Percentiles rank a stretch among this genome's conserved stretches.
Conservation (phyloP, 2,113 vertebrate genomes). For the Corynorhinus townsendii region DNA sequence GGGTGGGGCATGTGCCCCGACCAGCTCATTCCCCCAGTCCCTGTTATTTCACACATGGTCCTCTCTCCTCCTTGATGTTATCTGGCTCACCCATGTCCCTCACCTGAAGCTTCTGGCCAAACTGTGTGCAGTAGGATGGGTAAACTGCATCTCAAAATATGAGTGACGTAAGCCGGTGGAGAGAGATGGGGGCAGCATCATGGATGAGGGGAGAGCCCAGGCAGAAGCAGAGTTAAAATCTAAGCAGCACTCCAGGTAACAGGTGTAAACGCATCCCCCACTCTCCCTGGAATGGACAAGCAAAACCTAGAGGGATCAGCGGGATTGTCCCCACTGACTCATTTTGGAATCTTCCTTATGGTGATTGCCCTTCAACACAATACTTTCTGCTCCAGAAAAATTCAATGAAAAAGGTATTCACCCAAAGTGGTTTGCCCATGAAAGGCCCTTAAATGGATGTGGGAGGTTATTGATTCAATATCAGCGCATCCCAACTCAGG, state of each 20-base stretch:
- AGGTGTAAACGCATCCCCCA: fast-evolving
- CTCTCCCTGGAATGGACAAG: background rate
- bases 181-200: background rate
- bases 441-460: background rate
- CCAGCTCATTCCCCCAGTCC: background rate
- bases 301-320: background rate
- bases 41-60: background rate
- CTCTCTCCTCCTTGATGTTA: background rate
- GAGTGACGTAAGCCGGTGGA: background rate
- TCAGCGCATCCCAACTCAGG: fast-evolving
- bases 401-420: background rate
- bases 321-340: background rate
- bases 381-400: background rate
- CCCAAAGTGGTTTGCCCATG: background rate
- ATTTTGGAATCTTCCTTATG: background rate
- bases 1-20: fast-evolving
- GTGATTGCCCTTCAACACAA: background rate
- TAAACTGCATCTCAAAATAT: background rate
- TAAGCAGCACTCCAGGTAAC: fast-evolving
- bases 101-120: background rate
- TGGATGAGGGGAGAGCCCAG: background rate
- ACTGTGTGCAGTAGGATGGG: too few species aligned
- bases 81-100: background rate
- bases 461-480: fast-evolving
- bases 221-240: background rate